A percentile compares a stretch with the other conserved stretches of the same genome.
These are phyloP conservation scores for Chymomyza caudatula DNA, from an alignment of 2,888 invertebrate genomes.

Conservation along the genomic window DNA sequence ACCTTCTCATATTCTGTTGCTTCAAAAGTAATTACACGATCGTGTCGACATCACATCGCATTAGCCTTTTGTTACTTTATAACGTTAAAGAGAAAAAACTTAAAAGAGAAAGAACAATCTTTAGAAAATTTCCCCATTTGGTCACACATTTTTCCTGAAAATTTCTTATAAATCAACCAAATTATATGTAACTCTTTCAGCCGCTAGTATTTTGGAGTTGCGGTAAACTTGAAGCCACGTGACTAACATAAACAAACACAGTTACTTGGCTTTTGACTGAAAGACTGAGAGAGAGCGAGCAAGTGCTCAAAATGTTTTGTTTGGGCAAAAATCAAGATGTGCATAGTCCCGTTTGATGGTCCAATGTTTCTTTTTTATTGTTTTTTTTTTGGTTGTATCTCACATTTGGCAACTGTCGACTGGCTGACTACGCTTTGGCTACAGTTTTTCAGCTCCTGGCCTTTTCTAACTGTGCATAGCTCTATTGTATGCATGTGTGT, in stretches of 20 bases:
- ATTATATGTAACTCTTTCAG: neutral
- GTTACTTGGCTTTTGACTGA: slow-evolving; percentile 38
- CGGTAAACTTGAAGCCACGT: slow-evolving; percentile 55
- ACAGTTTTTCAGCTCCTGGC: neutral
- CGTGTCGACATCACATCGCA: too few relatives aligned
- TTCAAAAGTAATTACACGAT: too few relatives aligned
- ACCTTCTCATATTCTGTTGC: too few relatives aligned
- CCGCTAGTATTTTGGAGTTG: neutral
- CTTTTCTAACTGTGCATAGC: too few relatives aligned
- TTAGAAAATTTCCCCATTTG: neutral
- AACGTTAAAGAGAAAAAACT: too few relatives aligned
- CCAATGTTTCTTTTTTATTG: slow-evolving; percentile 24
- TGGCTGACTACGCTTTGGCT: neutral
- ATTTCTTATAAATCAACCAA: slow-evolving; percentile 8
- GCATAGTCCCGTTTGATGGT: slow-evolving; percentile 17
- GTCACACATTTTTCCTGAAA: slow-evolving; percentile 17
- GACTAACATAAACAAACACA: slow-evolving; percentile 67
- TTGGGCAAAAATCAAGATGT: slow-evolving; percentile 69
- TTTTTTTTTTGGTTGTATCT: neutral
- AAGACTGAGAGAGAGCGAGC: slow-evolving; percentile 1
- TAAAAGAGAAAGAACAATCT: too few relatives aligned
- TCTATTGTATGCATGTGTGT: too few relatives aligned
- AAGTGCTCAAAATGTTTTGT: slow-evolving; percentile 62
- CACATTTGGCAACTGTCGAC: slow-evolving; percentile 21
- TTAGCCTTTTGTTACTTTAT: too few relatives aligned